A percentile compares a stretch with the other conserved stretches of the same genome.
phyloP scores from a whole-genome alignment of 1,140 invertebrate species.

The Arctopsyche grandis region DNA sequence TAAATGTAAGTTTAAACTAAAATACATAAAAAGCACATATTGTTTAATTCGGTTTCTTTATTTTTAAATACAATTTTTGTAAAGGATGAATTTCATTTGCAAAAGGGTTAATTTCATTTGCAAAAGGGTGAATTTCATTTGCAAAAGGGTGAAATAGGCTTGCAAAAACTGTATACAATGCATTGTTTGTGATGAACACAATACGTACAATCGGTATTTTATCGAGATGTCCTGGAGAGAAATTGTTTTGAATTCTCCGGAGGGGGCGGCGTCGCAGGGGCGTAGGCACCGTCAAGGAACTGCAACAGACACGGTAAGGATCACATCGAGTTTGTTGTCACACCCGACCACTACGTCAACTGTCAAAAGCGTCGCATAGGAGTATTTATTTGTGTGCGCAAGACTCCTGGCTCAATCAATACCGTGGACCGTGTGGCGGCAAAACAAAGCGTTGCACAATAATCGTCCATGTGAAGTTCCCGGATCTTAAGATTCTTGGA shows the following conservation, averaged over 20 bases:
- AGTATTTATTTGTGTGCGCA: slow-evolving; percentile 26
- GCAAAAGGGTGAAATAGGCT: no score
- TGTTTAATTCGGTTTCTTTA: no score
- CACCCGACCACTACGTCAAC: background rate
- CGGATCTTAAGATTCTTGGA: background rate
- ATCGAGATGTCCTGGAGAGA: background rate
- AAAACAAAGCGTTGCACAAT: background rate
- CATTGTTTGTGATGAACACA: background rate
- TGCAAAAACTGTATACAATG: no score
- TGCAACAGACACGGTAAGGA: background rate
- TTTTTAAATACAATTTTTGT: no score
- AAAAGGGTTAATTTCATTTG: no score
- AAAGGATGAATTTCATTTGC: no score
- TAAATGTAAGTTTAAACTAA: no score
- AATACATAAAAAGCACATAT: no score
- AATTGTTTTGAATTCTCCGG: slow-evolving; percentile 16
- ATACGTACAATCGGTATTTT: slow-evolving; percentile 4
- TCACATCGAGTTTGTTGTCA: background rate
- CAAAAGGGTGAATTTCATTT: no score
- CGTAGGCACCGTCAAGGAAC: slow-evolving; percentile 3
- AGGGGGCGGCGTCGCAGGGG: slow-evolving; percentile 11
- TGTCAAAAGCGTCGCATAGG: slow-evolving; percentile 8
- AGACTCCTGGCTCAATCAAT: slow-evolving; percentile 21
- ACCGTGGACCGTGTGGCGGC: background rate
- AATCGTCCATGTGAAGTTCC: no score